phyloP scores from a whole-genome alignment of 1,140 invertebrate species.

The Drosophila suzukii region DNA sequence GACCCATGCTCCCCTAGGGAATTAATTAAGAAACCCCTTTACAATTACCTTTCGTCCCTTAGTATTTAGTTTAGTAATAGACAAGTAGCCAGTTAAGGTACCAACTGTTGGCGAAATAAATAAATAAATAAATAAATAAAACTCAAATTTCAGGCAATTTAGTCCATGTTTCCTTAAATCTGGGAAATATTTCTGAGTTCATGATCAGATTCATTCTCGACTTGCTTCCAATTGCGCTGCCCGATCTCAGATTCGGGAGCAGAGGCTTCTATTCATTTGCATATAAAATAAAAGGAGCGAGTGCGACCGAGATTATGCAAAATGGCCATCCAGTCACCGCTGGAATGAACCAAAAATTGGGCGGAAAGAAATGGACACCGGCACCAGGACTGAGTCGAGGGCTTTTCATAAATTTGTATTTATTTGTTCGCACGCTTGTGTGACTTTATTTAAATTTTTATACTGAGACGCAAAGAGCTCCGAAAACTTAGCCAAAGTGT shows the following conservation, averaged over 20 bases:
- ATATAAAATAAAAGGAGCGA: slow-evolving; percentile 62
- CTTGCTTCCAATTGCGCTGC: not conserved
- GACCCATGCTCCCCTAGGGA: too few species aligned
- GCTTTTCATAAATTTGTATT: slow-evolving; percentile 62
- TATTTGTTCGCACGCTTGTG: slow-evolving; percentile 61
- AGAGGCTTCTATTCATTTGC: slow-evolving; percentile 50
- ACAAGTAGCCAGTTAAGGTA: too few species aligned
- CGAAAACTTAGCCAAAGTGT: slow-evolving; percentile 54
- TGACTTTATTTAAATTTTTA: slow-evolving; percentile 62
- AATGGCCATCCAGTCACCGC: too few species aligned
- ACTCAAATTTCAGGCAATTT: too few species aligned
- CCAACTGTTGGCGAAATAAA: too few species aligned
- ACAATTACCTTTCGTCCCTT: too few species aligned
- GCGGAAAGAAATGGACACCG: slow-evolving; percentile 1
- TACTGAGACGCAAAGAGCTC: slow-evolving; percentile 22
- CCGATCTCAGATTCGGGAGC: slow-evolving; percentile 4
- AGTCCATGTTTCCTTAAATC: too few species aligned
- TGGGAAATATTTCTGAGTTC: too few species aligned
- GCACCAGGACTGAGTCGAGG: slow-evolving; percentile 10
- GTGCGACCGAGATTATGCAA: too few species aligned
- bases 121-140: too few species aligned
- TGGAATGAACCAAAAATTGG: slow-evolving; percentile 45
- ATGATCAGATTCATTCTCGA: not conserved
- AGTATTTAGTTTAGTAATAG: too few species aligned
- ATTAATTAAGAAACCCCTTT: too few species aligned